These are phyloP conservation scores for Drosophila yooni DNA, from an alignment of 2,888 invertebrate species.

Conservation along the genomic window DNA sequence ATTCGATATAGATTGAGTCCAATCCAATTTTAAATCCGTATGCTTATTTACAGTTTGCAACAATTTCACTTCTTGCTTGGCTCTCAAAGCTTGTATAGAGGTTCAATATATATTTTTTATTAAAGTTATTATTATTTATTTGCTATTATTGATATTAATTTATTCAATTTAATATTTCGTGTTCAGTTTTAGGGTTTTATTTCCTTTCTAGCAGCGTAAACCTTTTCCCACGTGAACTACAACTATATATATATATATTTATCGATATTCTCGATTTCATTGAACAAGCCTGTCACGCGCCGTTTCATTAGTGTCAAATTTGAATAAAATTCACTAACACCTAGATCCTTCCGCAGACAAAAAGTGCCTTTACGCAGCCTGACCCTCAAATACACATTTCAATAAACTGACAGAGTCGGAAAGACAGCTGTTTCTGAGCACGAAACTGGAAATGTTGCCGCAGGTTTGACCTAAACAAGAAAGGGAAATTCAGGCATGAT, in stretches of 20 bases:
- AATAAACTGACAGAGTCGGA: conserved; percentile 55
- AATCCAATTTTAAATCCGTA: not conserved
- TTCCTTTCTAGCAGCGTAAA: not conserved
- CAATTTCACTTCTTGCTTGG: not conserved
- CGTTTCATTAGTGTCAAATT: conserved; percentile 77
- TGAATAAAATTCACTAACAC: conserved; percentile 79
- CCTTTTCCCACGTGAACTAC: not conserved
- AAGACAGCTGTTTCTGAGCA: conserved; percentile 66
- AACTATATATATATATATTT: conserved; percentile 1
- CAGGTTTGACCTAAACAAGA: conserved; percentile 58
- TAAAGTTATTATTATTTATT: not conserved
- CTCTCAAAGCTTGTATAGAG: not conserved
- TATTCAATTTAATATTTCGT: not conserved
- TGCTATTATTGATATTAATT: not conserved
- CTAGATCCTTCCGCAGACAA: conserved; percentile 23
- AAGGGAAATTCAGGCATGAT: conserved; percentile 40
- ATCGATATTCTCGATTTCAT: conserved; percentile 16
- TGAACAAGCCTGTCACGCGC: conserved; percentile 61
- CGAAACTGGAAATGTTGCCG: conserved; percentile 52
- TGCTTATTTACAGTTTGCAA: not conserved
- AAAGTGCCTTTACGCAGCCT: not conserved
- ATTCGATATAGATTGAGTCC: not conserved
- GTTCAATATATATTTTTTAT: not conserved
- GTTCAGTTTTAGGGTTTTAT: not conserved
- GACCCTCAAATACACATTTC: conserved; percentile 20